Base-by-base conservation (phyloP, 92 coral and sea anemone species). In the Micromussa lordhowensis region DNA sequence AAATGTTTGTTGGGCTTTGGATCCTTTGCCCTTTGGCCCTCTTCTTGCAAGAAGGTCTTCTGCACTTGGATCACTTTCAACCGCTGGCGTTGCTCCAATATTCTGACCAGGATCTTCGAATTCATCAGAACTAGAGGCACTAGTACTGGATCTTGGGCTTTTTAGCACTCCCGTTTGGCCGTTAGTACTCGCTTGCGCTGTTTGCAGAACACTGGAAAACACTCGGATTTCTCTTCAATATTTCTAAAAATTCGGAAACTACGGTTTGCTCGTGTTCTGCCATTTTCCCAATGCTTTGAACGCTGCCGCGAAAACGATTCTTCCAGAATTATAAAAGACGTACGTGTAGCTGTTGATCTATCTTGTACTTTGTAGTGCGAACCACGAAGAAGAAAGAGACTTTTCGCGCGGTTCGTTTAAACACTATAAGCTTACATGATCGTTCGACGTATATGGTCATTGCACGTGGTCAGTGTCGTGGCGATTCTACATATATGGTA, bases 1-100 rank as follows among this genome's bases (percentile, higher is more conserved):
- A 24, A 86, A 86, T 68, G 89, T 64, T 44, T 78, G 89, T 61
- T 86, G 89, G 59, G 89, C 89, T 66, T 49, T 38, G 22, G 78
- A 63, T 44, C 66, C 84, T 64, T 86, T 86, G 68, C 78, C 78
- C 70, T 80, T 61, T 61, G 51, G 26, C 26, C 36, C 49, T 32
- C 68, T 49, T 86, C 66, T 58, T 15, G 75, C 59, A 44, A 77
- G 82, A 19, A 77, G 84, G 19, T 86, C 84, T 64, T 78, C 66
- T 66, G 74, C 73, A 0, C 73, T 64, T n/a, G 35, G 35, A 75
- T 40, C 38, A 4, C n/a, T 70, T 63, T 61, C 30, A 70, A 84
- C 58, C 79, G 40, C 28, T 58, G 38, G 53, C 70, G 64, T 35
- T 30, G 68, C 69, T 48, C 66, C 59, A 32, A 24, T 51, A 26